Conservation (phyloP, 37 sponge, comb jelly and placozoan species). For the Hormiphora californensis region DNA sequence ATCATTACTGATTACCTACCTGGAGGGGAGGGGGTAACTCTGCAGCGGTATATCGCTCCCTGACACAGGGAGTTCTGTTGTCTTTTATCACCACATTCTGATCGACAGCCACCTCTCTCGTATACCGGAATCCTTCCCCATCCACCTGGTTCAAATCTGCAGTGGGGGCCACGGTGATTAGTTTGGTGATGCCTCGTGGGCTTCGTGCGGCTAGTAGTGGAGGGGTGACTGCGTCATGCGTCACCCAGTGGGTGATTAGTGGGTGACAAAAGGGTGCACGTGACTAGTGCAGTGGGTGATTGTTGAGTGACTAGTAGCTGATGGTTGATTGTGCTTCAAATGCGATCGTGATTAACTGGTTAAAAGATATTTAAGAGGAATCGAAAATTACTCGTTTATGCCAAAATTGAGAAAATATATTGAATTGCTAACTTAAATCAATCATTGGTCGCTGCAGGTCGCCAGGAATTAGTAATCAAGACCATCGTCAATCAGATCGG, state of each 20-base stretch:
- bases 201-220: background rate
- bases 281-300: background rate
- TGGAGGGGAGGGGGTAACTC: constrained; percentile 16
- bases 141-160: constrained; percentile 9
- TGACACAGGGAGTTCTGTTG: constrained; percentile 39
- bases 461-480: too few relatives aligned
- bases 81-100: constrained; percentile 52
- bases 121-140: background rate
- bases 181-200: background rate
- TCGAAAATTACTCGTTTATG: too few relatives aligned
- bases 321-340: too few relatives aligned
- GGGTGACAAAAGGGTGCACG: background rate
- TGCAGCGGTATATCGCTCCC: constrained; percentile 21
- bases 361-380: too few relatives aligned
- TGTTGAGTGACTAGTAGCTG: background rate
- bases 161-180: background rate
- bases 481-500: too few relatives aligned
- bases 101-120: background rate
- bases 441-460: too few relatives aligned
- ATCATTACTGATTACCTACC: background rate
- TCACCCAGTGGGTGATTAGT: background rate
- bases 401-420: too few relatives aligned
- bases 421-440: too few relatives aligned
- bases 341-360: too few relatives aligned
- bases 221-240: background rate